Evolutionary conservation across 1,140 invertebrate species (phyloP).

Genomic region (Atta texana): DNA sequence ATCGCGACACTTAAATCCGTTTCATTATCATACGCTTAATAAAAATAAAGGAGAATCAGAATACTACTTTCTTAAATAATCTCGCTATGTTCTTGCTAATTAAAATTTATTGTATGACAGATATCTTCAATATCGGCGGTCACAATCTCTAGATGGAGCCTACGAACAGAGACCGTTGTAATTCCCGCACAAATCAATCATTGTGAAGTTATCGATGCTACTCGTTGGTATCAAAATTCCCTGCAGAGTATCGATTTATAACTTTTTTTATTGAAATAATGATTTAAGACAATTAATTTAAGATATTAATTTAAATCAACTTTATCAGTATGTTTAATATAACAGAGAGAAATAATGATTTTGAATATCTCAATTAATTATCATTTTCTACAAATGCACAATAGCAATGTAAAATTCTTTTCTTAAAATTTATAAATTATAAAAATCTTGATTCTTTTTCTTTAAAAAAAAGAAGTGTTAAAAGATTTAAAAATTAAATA

Average conservation of each 20-base stretch:
- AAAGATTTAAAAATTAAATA: not conserved
- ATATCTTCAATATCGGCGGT: constrained; percentile 54
- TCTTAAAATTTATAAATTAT: not conserved
- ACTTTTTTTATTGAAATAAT: not conserved
- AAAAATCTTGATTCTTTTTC: not conserved
- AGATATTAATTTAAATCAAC: not conserved
- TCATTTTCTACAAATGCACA: not conserved
- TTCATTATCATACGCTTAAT: not conserved
- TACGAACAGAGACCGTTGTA: constrained; percentile 20
- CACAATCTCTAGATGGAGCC: constrained; percentile 55
- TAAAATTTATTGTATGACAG: constrained; percentile 26
- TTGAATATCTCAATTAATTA: not conserved
- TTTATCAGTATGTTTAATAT: not conserved
- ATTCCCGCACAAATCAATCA: constrained; percentile 11
- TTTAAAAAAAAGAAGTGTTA: not conserved
- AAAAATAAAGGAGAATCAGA: too few species aligned
- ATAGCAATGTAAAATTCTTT: not conserved
- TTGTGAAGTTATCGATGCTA: not conserved
- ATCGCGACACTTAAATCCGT: not conserved
- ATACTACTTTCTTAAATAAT: too few species aligned
- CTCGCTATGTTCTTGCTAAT: not conserved
- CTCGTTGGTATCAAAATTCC: constrained; percentile 20
- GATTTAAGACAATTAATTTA: not conserved
- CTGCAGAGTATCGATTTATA: constrained; percentile 21
- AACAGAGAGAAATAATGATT: not conserved